Evolutionary conservation across 1,140 invertebrate species (phyloP).

Genomic region (Dinoponera quadriceps): DNA sequence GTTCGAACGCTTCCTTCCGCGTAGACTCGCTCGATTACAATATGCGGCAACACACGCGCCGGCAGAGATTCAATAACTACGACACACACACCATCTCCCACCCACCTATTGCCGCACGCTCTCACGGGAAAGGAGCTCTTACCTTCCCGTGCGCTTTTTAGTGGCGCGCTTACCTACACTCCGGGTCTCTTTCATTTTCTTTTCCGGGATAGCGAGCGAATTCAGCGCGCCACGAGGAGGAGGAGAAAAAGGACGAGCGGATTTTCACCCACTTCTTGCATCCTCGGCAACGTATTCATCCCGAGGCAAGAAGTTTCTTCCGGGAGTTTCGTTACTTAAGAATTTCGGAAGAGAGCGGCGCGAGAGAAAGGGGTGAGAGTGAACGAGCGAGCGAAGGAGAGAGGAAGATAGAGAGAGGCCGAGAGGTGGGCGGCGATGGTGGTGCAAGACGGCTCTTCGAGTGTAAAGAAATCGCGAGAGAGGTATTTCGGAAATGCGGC

Average conservation of each 20-base stretch:
- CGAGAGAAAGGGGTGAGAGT: neutral
- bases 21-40: slow-evolving; percentile 35
- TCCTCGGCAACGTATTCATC: slow-evolving; percentile 53
- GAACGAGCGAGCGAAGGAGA: neutral
- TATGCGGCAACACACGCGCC: slow-evolving; percentile 49
- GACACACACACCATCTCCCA: slow-evolving; percentile 13
- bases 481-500: slow-evolving; percentile 49
- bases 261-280: slow-evolving; percentile 48
- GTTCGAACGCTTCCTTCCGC: slow-evolving; percentile 9
- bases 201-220: slow-evolving; percentile 20
- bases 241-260: slow-evolving; percentile 4
- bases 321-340: slow-evolving; percentile 57
- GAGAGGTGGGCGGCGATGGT: neutral
- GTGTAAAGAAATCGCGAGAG: slow-evolving; percentile 52
- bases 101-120: neutral
- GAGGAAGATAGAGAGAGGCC: neutral
- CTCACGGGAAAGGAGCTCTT: slow-evolving; percentile 16
- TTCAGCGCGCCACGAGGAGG: slow-evolving; percentile 14
- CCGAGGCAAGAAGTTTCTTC: slow-evolving; percentile 45
- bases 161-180: slow-evolving; percentile 19
- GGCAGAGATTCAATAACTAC: slow-evolving; percentile 44
- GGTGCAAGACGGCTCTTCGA: slow-evolving; percentile 5
- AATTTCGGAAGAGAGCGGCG: slow-evolving; percentile 19
- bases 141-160: slow-evolving; percentile 13
- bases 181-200: slow-evolving; percentile 42